A percentile compares a stretch with the other conserved stretches of the same genome.
Evolutionary conservation across 2,113 vertebrate species (phyloP).

Genomic region (Phoenicopterus ruber): DNA sequence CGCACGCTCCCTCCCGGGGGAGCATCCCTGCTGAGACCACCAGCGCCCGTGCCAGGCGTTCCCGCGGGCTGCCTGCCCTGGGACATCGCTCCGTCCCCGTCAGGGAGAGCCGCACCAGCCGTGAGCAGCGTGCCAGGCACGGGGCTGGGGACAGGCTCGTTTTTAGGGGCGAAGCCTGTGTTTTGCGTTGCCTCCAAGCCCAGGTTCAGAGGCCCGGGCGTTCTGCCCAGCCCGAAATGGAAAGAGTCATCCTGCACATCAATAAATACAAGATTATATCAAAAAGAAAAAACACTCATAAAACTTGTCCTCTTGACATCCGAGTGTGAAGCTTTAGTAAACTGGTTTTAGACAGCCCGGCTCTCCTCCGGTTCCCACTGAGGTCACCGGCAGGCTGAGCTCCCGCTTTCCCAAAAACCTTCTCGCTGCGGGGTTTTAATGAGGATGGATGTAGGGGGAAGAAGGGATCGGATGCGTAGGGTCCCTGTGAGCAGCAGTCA

Average conservation of each 20-base stretch:
- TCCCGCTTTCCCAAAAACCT: neutral
- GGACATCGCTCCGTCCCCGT: neutral
- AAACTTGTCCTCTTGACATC: slow-evolving; percentile 35
- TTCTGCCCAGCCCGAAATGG: neutral
- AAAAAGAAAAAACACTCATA: neutral
- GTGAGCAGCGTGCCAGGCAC: accelerated
- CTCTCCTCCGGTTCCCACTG: neutral
- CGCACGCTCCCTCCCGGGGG: accelerated
- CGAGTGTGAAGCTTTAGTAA: slow-evolving; percentile 10
- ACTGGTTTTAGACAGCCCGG: neutral
- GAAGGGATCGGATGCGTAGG: neutral
- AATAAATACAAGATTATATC: neutral
- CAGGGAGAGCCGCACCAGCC: neutral
- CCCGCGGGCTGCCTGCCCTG: neutral
- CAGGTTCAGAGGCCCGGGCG: neutral
- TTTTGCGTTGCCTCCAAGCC: neutral
- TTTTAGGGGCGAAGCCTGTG: neutral
- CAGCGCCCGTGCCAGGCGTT: accelerated
- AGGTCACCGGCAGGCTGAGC: neutral
- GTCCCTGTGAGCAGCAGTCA: accelerated
- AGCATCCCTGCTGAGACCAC: neutral
- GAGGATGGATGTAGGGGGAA: neutral
- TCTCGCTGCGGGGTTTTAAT: no score
- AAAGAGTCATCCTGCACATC: neutral
- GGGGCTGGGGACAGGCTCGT: accelerated